Base-by-base conservation (phyloP, 1,140 invertebrate genomes). In the Meloidogyne exigua region DNA sequence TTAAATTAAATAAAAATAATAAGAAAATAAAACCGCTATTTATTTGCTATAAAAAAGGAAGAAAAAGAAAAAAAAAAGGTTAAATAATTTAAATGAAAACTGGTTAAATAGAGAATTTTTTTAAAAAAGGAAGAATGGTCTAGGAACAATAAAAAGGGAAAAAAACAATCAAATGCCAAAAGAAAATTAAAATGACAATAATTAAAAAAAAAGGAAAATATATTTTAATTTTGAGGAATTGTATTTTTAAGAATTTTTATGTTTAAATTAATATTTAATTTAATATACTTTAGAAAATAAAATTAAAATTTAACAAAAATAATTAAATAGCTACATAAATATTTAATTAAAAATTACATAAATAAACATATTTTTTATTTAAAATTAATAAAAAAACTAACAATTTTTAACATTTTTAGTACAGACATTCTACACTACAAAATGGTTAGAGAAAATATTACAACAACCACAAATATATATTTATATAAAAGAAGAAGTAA, bases 331-430 rank as follows among this genome's bases (percentile, higher is more conserved):
- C n/a, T n/a, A n/a, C n/a, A n/a, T n/a, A n/a, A 39, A 69, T 4
- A 26, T 21, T 21, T 15, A 36, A 21, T 66, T 66, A 44, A 32
- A n/a, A n/a, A n/a, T n/a, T n/a, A n/a, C n/a, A n/a, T n/a, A n/a
- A n/a, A n/a, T n/a, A n/a, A n/a, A n/a, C n/a, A n/a, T n/a, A n/a
- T n/a, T n/a, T n/a, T n/a, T n/a, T n/a, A n/a, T n/a, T n/a, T n/a
- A n/a, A n/a, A n/a, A n/a, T n/a, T n/a, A n/a, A n/a, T n/a, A n/a
- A n/a, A n/a, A n/a, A n/a, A n/a, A n/a, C n/a, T n/a, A n/a, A n/a
- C n/a, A n/a, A 74, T 28, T 36, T 32, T 74, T 32, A 42, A 74
- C 18, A 66, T 65, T 49, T 39, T n/a, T n/a, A n/a, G 15, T 67
- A 21, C 25, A 13, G 23, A 67, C 15, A n/a, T 67, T 15, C n/a